Conservation (phyloP, 2,113 vertebrate genomes). For the Dolichotis patagonum region DNA sequence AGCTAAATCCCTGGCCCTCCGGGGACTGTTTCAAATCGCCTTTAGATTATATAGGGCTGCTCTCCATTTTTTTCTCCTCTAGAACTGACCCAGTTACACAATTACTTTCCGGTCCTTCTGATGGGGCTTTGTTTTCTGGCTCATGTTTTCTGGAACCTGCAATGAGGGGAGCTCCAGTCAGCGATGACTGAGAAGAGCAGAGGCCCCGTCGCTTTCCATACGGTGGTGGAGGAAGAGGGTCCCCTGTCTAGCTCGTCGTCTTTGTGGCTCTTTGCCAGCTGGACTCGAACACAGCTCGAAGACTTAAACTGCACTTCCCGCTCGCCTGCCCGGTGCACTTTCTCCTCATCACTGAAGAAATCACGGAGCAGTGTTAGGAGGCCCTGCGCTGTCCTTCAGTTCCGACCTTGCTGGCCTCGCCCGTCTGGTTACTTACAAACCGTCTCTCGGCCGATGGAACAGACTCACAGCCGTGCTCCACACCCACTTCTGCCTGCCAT, state of each 20-base stretch:
- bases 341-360: neutral
- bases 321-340: neutral
- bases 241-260: too few species aligned
- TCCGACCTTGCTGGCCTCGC: neutral
- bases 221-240: too few species aligned
- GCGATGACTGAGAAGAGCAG: neutral
- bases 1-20: too few species aligned
- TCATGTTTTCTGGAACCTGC: neutral
- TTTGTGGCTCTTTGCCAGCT: neutral
- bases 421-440: neutral
- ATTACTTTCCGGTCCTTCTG: neutral
- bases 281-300: constrained; percentile 28
- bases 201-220: neutral
- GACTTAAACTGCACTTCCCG: neutral
- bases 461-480: too few species aligned
- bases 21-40: neutral
- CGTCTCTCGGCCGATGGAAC: neutral
- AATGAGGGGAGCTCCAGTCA: neutral
- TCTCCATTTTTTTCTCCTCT: neutral
- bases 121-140: neutral
- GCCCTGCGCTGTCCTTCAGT: neutral
- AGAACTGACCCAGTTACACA: neutral
- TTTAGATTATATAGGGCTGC: neutral
- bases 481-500: too few species aligned
- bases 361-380: neutral